Evolutionary conservation across 2,888 invertebrate genomes (phyloP).

Genomic region (Portevinia maculata): DNA sequence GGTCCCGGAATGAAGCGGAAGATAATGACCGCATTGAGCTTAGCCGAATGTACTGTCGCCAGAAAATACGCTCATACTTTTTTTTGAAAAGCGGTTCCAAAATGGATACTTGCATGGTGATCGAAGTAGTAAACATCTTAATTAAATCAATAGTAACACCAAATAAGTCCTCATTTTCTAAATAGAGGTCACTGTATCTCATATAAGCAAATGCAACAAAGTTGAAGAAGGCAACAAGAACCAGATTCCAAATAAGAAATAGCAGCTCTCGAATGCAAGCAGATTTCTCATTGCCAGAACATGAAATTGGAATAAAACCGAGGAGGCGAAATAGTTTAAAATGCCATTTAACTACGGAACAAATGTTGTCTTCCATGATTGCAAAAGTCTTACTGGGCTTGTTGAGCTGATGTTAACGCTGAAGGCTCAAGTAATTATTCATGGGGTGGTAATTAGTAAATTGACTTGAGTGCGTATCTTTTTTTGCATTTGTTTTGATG

Average conservation of each 20-base stretch:
- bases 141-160: conserved; percentile 47
- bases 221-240: conserved; percentile 11
- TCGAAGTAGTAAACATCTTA: conserved; percentile 14
- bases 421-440: not conserved
- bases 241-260: conserved; percentile 28
- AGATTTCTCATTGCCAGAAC: not conserved
- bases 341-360: conserved; percentile 56
- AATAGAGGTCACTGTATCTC: not conserved
- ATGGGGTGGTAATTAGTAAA: conserved; percentile 23
- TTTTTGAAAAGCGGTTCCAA: conserved; percentile 56
- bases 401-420: not conserved
- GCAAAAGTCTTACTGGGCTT: not conserved
- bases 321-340: conserved; percentile 56
- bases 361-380: conserved; percentile 47
- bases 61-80: conserved; percentile 38
- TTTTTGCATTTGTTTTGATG: not conserved
- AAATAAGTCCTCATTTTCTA: conserved; percentile 28
- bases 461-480: not conserved
- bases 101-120: conserved; percentile 31
- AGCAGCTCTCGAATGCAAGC: conserved; percentile 18
- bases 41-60: conserved; percentile 45
- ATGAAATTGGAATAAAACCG: conserved; percentile 50
- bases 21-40: conserved; percentile 20
- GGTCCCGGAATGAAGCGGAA: conserved; percentile 21
- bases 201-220: not conserved